phyloP scores from a whole-genome alignment of 2,113 vertebrate species.

The Felis catus region F.catus_Fca126_mat1.0 CM031418.1:130404501-130405000 shows the following conservation, averaged over 20 bases:
- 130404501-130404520: neutral
- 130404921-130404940: neutral
- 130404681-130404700: neutral
- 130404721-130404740: neutral
- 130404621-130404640: neutral
- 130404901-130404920: neutral
- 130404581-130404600: neutral
- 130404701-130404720: neutral
- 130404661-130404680: neutral
- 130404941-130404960: neutral
- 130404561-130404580: neutral
- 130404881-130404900: neutral
- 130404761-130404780: neutral
- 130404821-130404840: neutral
- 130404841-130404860: neutral
- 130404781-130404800: neutral
- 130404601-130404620: neutral
- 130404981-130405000: neutral
- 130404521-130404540: fast-evolving
- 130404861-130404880: neutral
- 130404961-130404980: neutral
- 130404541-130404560: neutral
- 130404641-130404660: neutral
- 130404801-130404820: neutral
- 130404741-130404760: constrained; percentile 18